Base-by-base conservation (phyloP, 1,140 invertebrate genomes). In the Heterodera schachtii region DNA sequence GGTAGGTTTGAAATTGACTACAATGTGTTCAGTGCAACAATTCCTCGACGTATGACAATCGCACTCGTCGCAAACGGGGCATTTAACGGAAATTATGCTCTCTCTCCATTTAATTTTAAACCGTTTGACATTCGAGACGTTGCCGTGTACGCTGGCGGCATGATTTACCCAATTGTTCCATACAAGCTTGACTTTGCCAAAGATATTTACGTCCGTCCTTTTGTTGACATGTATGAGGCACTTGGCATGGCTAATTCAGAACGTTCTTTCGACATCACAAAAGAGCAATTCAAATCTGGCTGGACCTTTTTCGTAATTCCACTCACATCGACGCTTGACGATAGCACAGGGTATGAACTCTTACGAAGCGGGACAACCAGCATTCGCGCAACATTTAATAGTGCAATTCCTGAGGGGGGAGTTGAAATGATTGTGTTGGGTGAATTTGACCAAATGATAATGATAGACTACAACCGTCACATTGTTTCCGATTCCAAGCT, bases 301-400 rank as follows among this genome's bases (percentile, higher is more conserved):
- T 81, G 79, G 76, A 83, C 41, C 4, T 78, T 81, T 79, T 83
- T n/a, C n/a, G n/a, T n/a, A n/a, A n/a, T n/a, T n/a, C n/a, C n/a
- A n/a, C n/a, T n/a, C n/a, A n/a, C n/a, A 16, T 66, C 80, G 8
- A 81, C 81, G 0, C 66, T 67, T 21, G 80, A 81, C 5, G 80
- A 81, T 0, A 52, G 21, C 1, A 31, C 43, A 3, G 80, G 80
- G 1, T 79, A 82, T 7, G 80, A 81, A 75, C 8, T 81, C 16
- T 43, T 81, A 9, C 6, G 80, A n/a, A 49, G 44, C 8, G 80
- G 80, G 2, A 64, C 80, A 82, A 81, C 80, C 16, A 70, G 41
- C 19, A 76, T 81, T 19, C 80, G 73, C 44, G 16, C 69, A 41
- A 16, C 31, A 73, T 81, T 81, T 73, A 77, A 73, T 69, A 71